A percentile compares a stretch with the other conserved stretches of the same genome.
phyloP scores from a whole-genome alignment of 2,888 invertebrate genomes.

The Aricia artaxerxes region DNA sequence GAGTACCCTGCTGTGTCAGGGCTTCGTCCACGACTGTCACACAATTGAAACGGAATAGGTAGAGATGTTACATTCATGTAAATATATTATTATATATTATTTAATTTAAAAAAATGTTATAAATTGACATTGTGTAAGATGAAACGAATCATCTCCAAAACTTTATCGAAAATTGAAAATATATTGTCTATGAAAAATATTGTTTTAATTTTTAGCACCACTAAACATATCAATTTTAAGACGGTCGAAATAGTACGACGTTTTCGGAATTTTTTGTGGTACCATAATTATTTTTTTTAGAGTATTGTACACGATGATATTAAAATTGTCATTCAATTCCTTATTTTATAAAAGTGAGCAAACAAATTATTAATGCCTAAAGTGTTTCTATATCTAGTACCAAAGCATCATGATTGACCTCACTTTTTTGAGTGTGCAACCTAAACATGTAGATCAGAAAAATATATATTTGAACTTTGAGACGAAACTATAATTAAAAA shows the following conservation, averaged over 20 bases:
- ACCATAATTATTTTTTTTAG: slow-evolving; percentile 36
- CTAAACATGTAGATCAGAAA: background rate
- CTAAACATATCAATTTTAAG: slow-evolving; percentile 49
- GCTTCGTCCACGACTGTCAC: slow-evolving; percentile 41
- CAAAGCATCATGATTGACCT: background rate
- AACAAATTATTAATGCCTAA: slow-evolving; percentile 35
- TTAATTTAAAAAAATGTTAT: slow-evolving; percentile 49
- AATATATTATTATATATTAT: slow-evolving; percentile 31
- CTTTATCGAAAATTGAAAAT: slow-evolving; percentile 66
- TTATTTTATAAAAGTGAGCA: slow-evolving; percentile 42
- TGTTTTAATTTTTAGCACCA: slow-evolving; percentile 70
- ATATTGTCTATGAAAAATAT: slow-evolving; percentile 76
- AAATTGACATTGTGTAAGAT: slow-evolving; percentile 68
- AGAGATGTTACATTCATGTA: slow-evolving; percentile 42
- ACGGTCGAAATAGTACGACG: slow-evolving; percentile 37
- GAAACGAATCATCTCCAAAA: slow-evolving; percentile 58
- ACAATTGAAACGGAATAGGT: slow-evolving; percentile 47
- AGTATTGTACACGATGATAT: slow-evolving; percentile 40
- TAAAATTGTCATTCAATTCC: slow-evolving; percentile 44
- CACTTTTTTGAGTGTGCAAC: background rate
- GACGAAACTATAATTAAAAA: background rate
- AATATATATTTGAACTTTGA: background rate
- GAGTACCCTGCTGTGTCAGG: slow-evolving; percentile 69
- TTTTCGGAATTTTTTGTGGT: slow-evolving; percentile 22
- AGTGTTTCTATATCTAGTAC: slow-evolving; percentile 19